phyloP scores from a whole-genome alignment of 2,797 vertebrate genomes.

The Periparus ater region DNA sequence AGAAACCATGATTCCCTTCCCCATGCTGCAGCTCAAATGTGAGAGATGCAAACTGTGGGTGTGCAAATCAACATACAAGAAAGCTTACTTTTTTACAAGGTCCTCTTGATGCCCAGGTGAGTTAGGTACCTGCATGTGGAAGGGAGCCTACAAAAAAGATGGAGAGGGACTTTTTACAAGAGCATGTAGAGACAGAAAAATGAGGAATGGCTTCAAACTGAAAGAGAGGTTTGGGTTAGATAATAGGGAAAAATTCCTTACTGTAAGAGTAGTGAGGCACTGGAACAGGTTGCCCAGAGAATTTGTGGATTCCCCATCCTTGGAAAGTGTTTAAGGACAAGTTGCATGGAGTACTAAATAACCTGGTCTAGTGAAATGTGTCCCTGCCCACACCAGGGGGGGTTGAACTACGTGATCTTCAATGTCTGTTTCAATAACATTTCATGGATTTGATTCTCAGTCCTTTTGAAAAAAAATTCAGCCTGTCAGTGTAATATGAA shows the following conservation, averaged over 20 bases:
- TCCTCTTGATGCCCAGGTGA: not conserved
- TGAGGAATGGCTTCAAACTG: not conserved
- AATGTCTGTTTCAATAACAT: not conserved
- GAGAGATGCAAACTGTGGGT: not conserved
- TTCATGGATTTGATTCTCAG: not conserved
- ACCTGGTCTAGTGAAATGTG: not conserved
- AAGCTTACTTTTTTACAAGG: not conserved
- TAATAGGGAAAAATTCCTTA: not conserved
- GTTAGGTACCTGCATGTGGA: not conserved
- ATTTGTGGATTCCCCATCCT: not conserved
- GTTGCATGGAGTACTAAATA: not conserved
- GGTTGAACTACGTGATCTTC: not conserved
- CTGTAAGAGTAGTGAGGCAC: not conserved
- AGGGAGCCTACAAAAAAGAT: not conserved
- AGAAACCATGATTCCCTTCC: not conserved
- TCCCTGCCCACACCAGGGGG: not conserved
- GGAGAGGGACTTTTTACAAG: not conserved
- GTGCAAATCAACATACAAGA: not conserved
- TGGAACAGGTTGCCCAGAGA: not conserved
- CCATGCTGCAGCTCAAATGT: not conserved
- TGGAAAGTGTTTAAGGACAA: not conserved
- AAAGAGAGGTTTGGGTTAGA: not conserved
- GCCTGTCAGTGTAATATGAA: not conserved
- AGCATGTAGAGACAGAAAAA: not conserved
- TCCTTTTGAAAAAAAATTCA: not conserved